These are phyloP conservation scores for Pogonocichla stellata DNA, from an alignment of 2,113 vertebrate species.

Conservation along the genomic window DNA sequence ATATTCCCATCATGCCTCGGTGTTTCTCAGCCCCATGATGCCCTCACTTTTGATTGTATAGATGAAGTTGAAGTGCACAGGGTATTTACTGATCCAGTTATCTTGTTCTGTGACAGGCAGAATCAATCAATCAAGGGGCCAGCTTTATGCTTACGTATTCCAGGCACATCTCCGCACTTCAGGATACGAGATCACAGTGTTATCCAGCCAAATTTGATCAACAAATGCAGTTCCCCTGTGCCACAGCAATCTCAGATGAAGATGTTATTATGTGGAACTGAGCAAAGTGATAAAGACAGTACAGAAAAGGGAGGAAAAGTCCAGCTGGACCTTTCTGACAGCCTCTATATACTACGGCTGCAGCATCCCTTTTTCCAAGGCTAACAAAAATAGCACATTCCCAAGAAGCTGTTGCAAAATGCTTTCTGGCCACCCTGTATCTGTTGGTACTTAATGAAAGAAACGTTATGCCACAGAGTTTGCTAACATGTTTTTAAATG, in stretches of 20 bases:
- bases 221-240: slow-evolving; percentile 92
- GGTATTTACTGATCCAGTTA: slow-evolving; percentile 96
- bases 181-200: slow-evolving; percentile 87
- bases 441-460: slow-evolving; percentile 21
- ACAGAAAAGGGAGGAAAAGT: slow-evolving; percentile 72
- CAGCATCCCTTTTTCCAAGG: slow-evolving; percentile 58
- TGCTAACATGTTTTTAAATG: background rate
- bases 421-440: slow-evolving; percentile 11
- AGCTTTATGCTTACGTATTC: slow-evolving; percentile 84
- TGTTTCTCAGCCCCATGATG: slow-evolving; percentile 77
- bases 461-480: background rate
- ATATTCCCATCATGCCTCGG: slow-evolving; percentile 79
- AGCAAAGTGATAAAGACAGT: slow-evolving; percentile 91
- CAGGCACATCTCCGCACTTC: slow-evolving; percentile 84
- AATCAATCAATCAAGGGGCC: slow-evolving; percentile 94
- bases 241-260: slow-evolving; percentile 95
- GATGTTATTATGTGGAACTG: slow-evolving; percentile 95
- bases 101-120: slow-evolving; percentile 95
- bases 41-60: slow-evolving; percentile 80
- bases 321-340: slow-evolving; percentile 77
- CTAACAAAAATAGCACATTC: slow-evolving; percentile 45
- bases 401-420: slow-evolving; percentile 11
- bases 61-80: slow-evolving; percentile 82
- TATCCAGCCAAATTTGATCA: slow-evolving; percentile 98
- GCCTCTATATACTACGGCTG: slow-evolving; percentile 68